These are phyloP conservation scores for Clarias fuscus DNA, from an alignment of 2,797 vertebrate species.

Conservation along the genomic window DNA sequence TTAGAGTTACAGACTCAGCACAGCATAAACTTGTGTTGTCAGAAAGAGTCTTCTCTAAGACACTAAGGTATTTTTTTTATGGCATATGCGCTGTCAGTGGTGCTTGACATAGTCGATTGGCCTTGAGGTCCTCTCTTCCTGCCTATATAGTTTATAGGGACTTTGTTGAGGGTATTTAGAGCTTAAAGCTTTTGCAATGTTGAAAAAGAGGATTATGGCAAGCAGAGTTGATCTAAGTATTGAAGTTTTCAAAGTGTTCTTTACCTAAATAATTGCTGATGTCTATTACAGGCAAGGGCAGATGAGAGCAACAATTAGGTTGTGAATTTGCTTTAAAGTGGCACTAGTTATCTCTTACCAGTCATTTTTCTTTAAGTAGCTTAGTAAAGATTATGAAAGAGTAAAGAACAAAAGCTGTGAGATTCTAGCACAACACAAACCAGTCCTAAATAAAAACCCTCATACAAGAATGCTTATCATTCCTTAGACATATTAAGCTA, in stretches of 20 bases:
- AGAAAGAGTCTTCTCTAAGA: slow-evolving; percentile 44
- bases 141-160: slow-evolving; percentile 41
- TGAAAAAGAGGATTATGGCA: slow-evolving; percentile 9
- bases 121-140: slow-evolving; percentile 38
- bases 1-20: slow-evolving; percentile 56
- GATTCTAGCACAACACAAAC: not conserved
- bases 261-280: slow-evolving; percentile 7
- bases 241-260: slow-evolving; percentile 5
- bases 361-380: not conserved
- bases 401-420: not conserved
- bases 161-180: slow-evolving; percentile 48
- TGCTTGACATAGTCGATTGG: slow-evolving; percentile 46
- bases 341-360: not conserved
- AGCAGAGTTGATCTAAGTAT: slow-evolving; percentile 3
- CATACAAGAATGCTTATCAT: not conserved
- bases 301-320: not conserved
- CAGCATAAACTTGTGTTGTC: slow-evolving; percentile 55
- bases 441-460: not conserved
- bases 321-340: not conserved
- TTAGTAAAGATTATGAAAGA: not conserved
- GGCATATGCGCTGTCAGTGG: slow-evolving; percentile 47
- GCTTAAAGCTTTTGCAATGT: slow-evolving; percentile 43
- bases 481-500: not conserved
- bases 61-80: slow-evolving; percentile 47
- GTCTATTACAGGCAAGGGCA: not conserved